Conservation (phyloP, 2,888 invertebrate species). For the Chymomyza procnemis region DNA sequence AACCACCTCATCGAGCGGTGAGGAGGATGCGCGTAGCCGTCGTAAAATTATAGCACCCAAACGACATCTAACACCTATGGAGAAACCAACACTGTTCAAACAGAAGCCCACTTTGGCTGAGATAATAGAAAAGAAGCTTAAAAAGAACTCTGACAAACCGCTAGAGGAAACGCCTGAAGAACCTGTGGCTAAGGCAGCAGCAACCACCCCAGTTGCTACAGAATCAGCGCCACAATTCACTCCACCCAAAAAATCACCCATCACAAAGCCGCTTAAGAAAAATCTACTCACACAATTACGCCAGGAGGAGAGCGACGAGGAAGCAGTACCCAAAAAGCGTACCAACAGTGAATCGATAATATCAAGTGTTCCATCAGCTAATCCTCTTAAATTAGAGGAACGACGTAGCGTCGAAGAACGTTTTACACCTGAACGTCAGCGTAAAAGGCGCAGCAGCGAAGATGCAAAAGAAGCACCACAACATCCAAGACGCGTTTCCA, state of each 20-base stretch:
- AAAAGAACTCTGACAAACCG: conserved; percentile 59
- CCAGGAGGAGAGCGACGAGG: conserved; percentile 68
- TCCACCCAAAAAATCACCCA: conserved; percentile 59
- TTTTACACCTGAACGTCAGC: conserved; percentile 46
- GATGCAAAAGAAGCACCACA: conserved; percentile 38
- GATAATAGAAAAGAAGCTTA: conserved; percentile 73
- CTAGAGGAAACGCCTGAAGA: conserved; percentile 10
- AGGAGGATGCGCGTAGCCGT: conserved; percentile 65
- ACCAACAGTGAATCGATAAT: conserved; percentile 57
- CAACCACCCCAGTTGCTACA: not conserved
- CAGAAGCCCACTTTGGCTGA: conserved; percentile 70
- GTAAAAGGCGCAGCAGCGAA: conserved; percentile 74
- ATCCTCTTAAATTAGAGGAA: not conserved
- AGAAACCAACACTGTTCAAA: conserved; percentile 42
- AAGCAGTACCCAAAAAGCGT: conserved; percentile 62
- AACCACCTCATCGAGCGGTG: conserved; percentile 75
- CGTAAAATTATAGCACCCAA: conserved; percentile 64
- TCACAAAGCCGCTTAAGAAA: conserved; percentile 73
- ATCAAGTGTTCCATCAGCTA: conserved; percentile 16
- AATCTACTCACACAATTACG: conserved; percentile 68
- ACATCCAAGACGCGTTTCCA: conserved; percentile 36
- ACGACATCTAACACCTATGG: conserved; percentile 32
- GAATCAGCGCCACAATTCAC: conserved; percentile 24
- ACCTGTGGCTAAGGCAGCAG: conserved; percentile 19
- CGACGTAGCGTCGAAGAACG: conserved; percentile 5